Base-by-base conservation (phyloP, 2,113 vertebrate species). In the Crotalus horridus region DNA sequence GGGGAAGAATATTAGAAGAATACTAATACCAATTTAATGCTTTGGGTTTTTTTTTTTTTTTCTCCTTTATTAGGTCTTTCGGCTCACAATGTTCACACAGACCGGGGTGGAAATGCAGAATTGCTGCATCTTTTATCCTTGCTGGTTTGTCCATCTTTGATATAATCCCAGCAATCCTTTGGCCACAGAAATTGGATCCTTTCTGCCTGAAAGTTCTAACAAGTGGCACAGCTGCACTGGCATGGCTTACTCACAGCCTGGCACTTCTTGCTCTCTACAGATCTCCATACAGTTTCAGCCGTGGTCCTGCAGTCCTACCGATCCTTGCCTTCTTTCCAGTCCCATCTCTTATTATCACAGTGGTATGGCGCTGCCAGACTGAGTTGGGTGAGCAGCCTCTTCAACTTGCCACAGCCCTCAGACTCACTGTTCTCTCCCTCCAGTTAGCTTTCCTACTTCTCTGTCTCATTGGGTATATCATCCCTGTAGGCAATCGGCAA, bases 161-260 rank as follows among this genome's bases (percentile, higher is more conserved):
- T 56, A 95, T 96, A 85, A 95, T 98, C 85, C 95, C 97, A 85
- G 95, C 97, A 43, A 64, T 96, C 10, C 43, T 98, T 94, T 98
- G 97, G 90, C 96, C 97, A 33, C 95, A 97, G 51, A 96, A 98
- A 33, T 97, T 97, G 92, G 96, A 94, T 0, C 97, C 98, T 93
- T 11, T 98, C 93, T 99, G 98, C 89, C 96, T 99, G 91, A 98
- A 99, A 88, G 85, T 98, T 74, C 94, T 99, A 7, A 96, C 98
- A 4, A 98, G 97, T 86, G 94, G 98, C 89, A 97, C 97, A 90
- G 97, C 97, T 1, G 7, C 98, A 29, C 55, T 99, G 95, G 97
- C 98, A 9, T 99, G 99, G 99, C 94, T 98, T 91, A 97, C 98
- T 10, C 99, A 99, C 39, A 95, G 98, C 85, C 46, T 98, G 0